These are phyloP conservation scores for Lordiphosa collinella DNA, from an alignment of 1,140 invertebrate species.

Conservation along the genomic window DNA sequence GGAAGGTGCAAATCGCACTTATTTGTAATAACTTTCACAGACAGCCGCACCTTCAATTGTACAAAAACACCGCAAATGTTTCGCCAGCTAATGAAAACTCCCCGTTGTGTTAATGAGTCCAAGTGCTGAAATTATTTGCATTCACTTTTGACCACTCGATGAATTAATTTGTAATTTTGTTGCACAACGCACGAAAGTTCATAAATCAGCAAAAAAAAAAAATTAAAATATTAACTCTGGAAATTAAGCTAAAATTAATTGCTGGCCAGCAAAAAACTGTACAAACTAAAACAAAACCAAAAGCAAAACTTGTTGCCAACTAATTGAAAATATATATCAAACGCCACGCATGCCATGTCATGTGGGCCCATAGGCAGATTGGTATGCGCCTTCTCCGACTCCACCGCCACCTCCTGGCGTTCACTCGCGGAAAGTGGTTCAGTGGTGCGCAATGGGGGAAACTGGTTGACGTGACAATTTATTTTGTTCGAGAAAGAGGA, in stretches of 20 bases:
- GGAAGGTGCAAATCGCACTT: slow-evolving; percentile 19
- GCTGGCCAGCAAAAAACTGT: slow-evolving; percentile 23
- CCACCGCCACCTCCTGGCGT: neutral
- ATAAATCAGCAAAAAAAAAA: slow-evolving; percentile 49
- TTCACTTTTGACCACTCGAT: slow-evolving; percentile 63
- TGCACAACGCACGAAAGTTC: slow-evolving; percentile 42
- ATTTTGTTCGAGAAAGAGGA: slow-evolving; percentile 29
- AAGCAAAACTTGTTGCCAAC: slow-evolving; percentile 48
- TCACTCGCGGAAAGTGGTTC: slow-evolving; percentile 29
- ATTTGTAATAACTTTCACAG: slow-evolving; percentile 21
- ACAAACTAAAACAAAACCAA: neutral
- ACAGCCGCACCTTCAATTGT: slow-evolving; percentile 39
- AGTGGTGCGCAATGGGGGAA: slow-evolving; percentile 37
- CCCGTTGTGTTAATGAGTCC: slow-evolving; percentile 70
- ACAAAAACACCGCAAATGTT: slow-evolving; percentile 34
- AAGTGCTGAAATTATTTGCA: slow-evolving; percentile 72
- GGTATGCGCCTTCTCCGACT: slow-evolving; percentile 4
- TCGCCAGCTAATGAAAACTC: slow-evolving; percentile 62
- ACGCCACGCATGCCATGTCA: slow-evolving; percentile 46
- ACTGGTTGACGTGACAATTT: slow-evolving; percentile 55
- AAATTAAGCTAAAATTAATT: slow-evolving; percentile 71
- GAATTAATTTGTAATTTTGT: slow-evolving; percentile 51
- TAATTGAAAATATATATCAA: slow-evolving; percentile 70
- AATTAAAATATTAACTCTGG: slow-evolving; percentile 27
- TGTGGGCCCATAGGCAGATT: slow-evolving; percentile 45